Conservation (phyloP, 2,113 vertebrate genomes). For the Laterallus jamaicensis region DNA sequence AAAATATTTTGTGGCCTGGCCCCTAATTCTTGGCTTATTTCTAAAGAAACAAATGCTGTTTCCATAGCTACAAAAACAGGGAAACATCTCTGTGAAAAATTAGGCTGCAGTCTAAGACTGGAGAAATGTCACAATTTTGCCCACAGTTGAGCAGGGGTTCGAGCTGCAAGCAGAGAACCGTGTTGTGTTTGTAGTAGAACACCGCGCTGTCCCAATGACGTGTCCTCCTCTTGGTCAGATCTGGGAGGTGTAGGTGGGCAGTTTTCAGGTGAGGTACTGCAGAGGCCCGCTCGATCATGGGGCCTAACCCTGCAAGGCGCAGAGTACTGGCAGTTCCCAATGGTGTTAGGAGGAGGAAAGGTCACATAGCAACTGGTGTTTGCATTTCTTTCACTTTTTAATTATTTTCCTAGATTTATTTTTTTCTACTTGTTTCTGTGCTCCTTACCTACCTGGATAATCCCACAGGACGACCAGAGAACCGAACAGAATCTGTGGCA, state of each 20-base stretch:
- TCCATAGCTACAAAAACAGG: conserved; percentile 26
- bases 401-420: background rate
- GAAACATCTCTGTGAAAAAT: conserved; percentile 27
- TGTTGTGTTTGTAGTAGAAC: background rate
- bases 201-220: background rate
- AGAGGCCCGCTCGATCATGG: background rate
- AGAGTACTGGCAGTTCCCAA: background rate
- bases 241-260: background rate
- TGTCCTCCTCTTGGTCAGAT: background rate
- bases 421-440: background rate
- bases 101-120: background rate
- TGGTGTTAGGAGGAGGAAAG: background rate
- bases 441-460: background rate
- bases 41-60: conserved; percentile 37
- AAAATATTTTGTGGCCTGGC: conserved; percentile 54
- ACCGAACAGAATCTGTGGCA: background rate
- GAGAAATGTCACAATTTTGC: conserved; percentile 18
- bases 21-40: conserved; percentile 40
- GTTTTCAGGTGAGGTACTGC: background rate
- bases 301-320: background rate
- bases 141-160: background rate
- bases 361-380: background rate
- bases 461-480: background rate
- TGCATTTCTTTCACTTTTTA: background rate
- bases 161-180: background rate